Conservation (phyloP, 2,888 invertebrate species). For the Muschampia plurimacula region DNA sequence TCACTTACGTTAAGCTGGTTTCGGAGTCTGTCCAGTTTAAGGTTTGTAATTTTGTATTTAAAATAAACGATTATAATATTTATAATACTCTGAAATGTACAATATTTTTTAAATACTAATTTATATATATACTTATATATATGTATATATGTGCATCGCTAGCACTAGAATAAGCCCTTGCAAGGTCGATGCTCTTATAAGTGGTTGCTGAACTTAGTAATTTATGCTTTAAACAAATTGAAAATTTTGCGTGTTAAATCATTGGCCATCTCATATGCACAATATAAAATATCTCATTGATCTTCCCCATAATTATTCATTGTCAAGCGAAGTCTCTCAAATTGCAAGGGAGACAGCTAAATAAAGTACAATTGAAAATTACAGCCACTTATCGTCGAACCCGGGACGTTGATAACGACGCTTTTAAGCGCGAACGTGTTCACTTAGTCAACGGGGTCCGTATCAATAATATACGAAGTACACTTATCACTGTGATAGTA, state of each 20-base stretch:
- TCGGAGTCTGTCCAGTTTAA: no score
- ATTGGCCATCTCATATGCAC: not conserved
- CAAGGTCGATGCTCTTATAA: not conserved
- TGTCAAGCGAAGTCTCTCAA: constrained; percentile 5
- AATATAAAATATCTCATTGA: constrained; percentile 11
- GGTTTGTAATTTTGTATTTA: no score
- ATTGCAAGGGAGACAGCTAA: constrained; percentile 33
- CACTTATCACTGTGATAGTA: constrained; percentile 36
- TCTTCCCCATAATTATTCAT: constrained; percentile 4
- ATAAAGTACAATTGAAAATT: constrained; percentile 36
- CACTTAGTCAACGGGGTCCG: constrained; percentile 37
- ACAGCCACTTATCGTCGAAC: constrained; percentile 33
- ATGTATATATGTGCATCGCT: no score
- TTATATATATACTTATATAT: no score
- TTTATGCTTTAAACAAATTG: not conserved
- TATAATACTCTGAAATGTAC: no score
- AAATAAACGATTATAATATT: no score
- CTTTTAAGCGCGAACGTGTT: constrained; percentile 48
- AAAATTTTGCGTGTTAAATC: not conserved
- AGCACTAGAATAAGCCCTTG: no score
- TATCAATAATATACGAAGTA: constrained; percentile 39
- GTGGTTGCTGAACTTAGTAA: not conserved
- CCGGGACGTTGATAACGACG: constrained; percentile 46
- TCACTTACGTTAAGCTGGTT: no score
- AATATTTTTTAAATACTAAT: no score